A percentile compares a stretch with the other conserved stretches of the same genome.
phyloP scores from a whole-genome alignment of 2,113 vertebrate genomes.

The Entelurus aequoreus region DNA sequence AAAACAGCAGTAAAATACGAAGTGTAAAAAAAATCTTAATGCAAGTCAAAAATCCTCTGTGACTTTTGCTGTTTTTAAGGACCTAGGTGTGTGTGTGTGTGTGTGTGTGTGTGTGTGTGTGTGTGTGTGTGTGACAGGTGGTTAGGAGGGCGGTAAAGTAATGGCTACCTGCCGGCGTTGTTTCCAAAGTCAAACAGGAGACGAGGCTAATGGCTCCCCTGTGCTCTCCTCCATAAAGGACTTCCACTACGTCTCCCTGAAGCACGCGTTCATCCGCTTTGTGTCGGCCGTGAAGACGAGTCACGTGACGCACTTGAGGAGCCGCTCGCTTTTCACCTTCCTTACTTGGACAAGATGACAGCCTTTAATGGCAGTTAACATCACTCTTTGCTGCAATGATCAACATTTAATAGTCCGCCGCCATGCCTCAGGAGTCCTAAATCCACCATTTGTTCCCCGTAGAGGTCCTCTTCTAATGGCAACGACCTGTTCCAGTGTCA shows the following conservation, averaged over 20 bases:
- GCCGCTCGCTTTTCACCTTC: constrained; percentile 18
- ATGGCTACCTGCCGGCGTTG: constrained; percentile 52
- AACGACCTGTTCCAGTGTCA: no score
- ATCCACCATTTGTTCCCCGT: no score
- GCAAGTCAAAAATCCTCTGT: no score
- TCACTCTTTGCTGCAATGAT: constrained; percentile 1
- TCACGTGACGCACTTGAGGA: constrained; percentile 27
- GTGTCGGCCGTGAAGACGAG: constrained; percentile 36
- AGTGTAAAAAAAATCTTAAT: no score
- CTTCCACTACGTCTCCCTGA: constrained; percentile 58
- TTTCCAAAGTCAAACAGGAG: constrained; percentile 62
- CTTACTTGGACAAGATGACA: constrained; percentile 26
- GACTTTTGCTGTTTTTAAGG: no score
- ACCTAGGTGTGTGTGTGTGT: not conserved
- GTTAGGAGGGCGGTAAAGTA: constrained; percentile 57
- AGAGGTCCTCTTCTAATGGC: no score
- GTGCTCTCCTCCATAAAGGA: constrained; percentile 57
- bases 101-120: constrained; percentile 4
- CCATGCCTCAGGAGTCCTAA: no score
- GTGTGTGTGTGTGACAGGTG: no score
- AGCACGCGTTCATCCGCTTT: constrained; percentile 40
- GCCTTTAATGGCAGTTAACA: no score
- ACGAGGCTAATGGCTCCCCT: constrained; percentile 63
- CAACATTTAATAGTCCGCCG: not conserved
- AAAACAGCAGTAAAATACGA: no score